phyloP scores from a whole-genome alignment of 2,113 vertebrate species.

The Sylvietta virens region DNA sequence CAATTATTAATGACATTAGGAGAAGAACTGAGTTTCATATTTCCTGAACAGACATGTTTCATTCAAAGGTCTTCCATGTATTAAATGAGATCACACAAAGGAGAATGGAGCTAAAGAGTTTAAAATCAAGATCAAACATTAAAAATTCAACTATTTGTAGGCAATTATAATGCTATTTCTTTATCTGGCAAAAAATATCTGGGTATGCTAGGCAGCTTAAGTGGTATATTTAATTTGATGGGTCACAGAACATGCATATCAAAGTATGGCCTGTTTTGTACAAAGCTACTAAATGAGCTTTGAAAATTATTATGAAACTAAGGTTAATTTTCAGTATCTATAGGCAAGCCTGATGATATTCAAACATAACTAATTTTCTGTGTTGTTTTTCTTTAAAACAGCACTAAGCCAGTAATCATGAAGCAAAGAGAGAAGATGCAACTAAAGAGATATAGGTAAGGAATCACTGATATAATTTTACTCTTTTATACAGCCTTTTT shows the following conservation, averaged over 20 bases:
- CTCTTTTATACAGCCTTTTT: neutral
- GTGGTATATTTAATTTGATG: neutral
- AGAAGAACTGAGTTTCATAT: neutral
- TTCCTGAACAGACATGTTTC: neutral
- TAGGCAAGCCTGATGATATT: neutral
- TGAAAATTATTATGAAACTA: neutral
- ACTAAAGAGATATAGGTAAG: neutral
- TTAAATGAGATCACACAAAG: neutral
- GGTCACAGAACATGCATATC: neutral
- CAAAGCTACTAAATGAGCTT: neutral
- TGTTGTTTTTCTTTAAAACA: neutral
- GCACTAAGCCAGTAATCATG: neutral
- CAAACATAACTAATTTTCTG: neutral
- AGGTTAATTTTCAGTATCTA: neutral
- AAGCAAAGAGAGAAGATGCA: neutral
- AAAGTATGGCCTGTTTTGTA: neutral
- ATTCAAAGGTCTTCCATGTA: neutral
- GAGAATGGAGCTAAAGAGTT: neutral
- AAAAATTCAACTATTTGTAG: neutral
- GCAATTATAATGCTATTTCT: neutral
- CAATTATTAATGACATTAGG: neutral
- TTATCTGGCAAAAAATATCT: neutral
- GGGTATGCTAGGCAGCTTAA: neutral
- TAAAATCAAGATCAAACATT: neutral
- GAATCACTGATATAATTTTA: neutral